Evolutionary conservation across 92 coral and sea anemone genomes (phyloP), one percentile per base, ranked within the genome.

Genomic region (Chrysogorgia sp.): DNA sequence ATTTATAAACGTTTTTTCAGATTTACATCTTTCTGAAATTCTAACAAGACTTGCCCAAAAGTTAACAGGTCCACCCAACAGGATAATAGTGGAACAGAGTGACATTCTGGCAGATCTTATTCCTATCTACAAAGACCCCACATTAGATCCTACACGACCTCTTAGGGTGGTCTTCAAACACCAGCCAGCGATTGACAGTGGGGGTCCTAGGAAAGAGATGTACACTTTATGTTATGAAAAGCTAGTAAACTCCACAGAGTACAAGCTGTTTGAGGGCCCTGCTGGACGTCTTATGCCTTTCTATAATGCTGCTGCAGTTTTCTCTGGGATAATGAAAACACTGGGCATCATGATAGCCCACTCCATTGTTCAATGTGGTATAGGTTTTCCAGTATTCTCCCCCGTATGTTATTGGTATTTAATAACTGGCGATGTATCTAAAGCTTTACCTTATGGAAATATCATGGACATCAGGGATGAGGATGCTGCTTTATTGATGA

Each of bases 241-340:
- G 25, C 37, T 66, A 34, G 31, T 66, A 10, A 66, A 37, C 29
- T 21, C 34, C 28, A 29, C 74, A 41, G 34, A 50, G 19, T 29
- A 72, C 60, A 32, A 48, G 37, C 33, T 85, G 32, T 85, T 85
- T 53, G 56, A 85, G 69, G 88, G 84, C 30, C 88, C 88, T 2
- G 21, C 58, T 6, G 69, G 60, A 19, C 60, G 84, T 47, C 68
- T 85, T 0, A 60, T 69, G 28, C 62, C 79, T 63, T 29, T 52
- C 76, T 85, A 85, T 28, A 65, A 85, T 47, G 85, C 79, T 25
- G 33, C 69, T 35, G 74, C 82, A 41, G 52, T 83, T 4, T 55
- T 45, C 37, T 66, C 67, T 83, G 85, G 85, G 26, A 72, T 81
- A 22, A 49, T 40, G 14, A 81, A 81, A 40, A 81, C 68, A 79